Evolutionary conservation across 2,888 invertebrate genomes (phyloP), one percentile per base, ranked within the genome.

Genomic region (Cheilosia scutellata): DNA sequence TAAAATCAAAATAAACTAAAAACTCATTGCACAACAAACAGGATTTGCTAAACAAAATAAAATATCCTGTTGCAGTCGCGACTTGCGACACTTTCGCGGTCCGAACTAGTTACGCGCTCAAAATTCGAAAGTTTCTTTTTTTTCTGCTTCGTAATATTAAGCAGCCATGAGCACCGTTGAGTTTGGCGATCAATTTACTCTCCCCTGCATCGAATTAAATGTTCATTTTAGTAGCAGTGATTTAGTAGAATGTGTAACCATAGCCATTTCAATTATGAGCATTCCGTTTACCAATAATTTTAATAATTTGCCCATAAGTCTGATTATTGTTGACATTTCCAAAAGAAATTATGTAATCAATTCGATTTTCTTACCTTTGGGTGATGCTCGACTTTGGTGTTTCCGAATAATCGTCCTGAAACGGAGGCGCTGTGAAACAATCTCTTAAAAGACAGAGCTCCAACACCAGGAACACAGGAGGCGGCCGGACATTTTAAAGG

Each of bases 51-150:
- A 70, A 27, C 11, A 29, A 74, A 79, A 74, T 65, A 75, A 74
- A 79, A 74, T 65, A 75, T 84, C 79, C 79, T 84, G 83, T 55
- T 79, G 74, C 49, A 37, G 16, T 65, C 65, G 68, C 63, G 58
- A 75, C 75, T 65, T 70, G 63, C 63, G 63, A 79, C 75, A 75
- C 79, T 70, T 84, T 84, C 74, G 83, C 70, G 70, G 70, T 42
- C 25, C 68, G 58, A 57, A 78, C 78, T 75, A 70, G 79, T 76
- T 75, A 47, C 63, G 63, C 74, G 74, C 49, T 84, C 25, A 75
- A 79, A 84, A 74, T 68, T 79, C 70, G 83, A 83, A 83, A 83
- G 83, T 77, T 78, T 77, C 42, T 37, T 57, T 78, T 62, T 62
- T 57, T 75, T 74, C 16, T 51, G 47, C 47, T 49, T 72, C 29